These are phyloP conservation scores for Drosophila sp. DNA, from an alignment of 1,140 invertebrate genomes.

Conservation along the genomic window DNA sequence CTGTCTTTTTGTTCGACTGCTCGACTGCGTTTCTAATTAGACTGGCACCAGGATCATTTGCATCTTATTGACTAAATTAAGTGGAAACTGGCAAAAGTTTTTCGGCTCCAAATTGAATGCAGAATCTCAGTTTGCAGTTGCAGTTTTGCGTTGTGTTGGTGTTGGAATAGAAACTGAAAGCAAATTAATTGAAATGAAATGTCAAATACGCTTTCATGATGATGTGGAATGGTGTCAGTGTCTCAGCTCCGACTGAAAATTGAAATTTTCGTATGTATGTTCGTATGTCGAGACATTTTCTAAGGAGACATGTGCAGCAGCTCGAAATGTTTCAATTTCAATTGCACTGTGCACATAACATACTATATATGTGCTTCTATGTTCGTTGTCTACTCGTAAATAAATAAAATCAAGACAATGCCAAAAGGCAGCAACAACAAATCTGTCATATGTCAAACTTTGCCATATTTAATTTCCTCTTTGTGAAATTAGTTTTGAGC, in stretches of 20 bases:
- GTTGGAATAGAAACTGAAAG: conserved; percentile 44
- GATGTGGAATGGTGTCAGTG: conserved; percentile 29
- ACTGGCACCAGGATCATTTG: conserved; percentile 64
- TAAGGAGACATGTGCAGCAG: conserved; percentile 16
- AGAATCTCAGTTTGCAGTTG: conserved; percentile 2
- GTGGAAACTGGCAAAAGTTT: conserved; percentile 48
- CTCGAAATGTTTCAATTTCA: conserved; percentile 73
- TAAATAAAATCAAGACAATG: conserved; percentile 74
- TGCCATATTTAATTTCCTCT: conserved; percentile 83
- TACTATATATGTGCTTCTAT: background rate
- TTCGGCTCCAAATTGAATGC: conserved; percentile 34
- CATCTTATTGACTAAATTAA: conserved; percentile 82
- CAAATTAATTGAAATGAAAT: conserved; percentile 62
- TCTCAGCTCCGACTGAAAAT: conserved; percentile 44
- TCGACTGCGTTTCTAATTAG: conserved; percentile 71
- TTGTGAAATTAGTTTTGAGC: conserved; percentile 76
- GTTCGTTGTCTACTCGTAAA: conserved; percentile 24
- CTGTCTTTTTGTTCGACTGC: conserved; percentile 1
- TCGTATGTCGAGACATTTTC: conserved; percentile 8
- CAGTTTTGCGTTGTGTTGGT: too few species aligned
- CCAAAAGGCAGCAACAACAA: conserved; percentile 51
- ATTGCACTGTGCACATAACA: conserved; percentile 35
- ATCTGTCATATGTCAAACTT: conserved; percentile 80
- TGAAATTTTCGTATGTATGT: conserved; percentile 54
- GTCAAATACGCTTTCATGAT: conserved; percentile 33